Base-by-base conservation (phyloP, 2,113 vertebrate genomes). In the Cyprinus carpio region DNA sequence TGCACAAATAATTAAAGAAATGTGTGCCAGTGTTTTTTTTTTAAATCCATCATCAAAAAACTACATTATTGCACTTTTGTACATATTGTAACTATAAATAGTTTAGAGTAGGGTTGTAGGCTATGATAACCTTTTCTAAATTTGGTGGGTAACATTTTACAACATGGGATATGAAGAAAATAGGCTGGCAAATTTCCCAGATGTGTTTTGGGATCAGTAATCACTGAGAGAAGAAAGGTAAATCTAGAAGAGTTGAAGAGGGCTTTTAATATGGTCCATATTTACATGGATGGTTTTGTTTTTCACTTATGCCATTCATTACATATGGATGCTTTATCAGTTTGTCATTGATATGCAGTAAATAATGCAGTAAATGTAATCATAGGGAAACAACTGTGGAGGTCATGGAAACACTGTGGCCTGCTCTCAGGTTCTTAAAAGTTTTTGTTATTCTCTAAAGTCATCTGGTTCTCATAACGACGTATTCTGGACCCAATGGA, bases 391-490 rank as follows among this genome's bases (percentile, higher is more conserved):
- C 49, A 62, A 25, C n/a, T 62, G 60, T 62, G n/a, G 8, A 25
- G n/a, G 23, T 62, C n/a, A 62, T 5, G n/a, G 60, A 1, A 62
- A 62, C 62, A 65, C 25, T 11, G 25, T 27, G 25, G 25, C 25
- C 12, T 65, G 12, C 25, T 65, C 12, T 65, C 10, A 65, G 25
- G 15, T 60, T 60, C 56, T 60, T n/a, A n/a, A n/a, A 58, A 23
- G 8, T n/a, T 60, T n/a, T 60, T 60, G 56, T 1, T 10, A 60
- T 60, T 65, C 6, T 29, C 8, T 67, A 49, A 46, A 46, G n/a
- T 71, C 31, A 62, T 85, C 54, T 85, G 40, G 12, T 85, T 81
- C 16, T 81, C 15, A 85, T 71, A 75, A 43, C 8, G 12, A 31
- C 15, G 4, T 13, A 60, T 58, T 83, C n/a, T 6, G 16, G 81